Evolutionary conservation across 1,140 invertebrate genomes (phyloP).

Genomic region (Temnothorax longispinosus): DNA sequence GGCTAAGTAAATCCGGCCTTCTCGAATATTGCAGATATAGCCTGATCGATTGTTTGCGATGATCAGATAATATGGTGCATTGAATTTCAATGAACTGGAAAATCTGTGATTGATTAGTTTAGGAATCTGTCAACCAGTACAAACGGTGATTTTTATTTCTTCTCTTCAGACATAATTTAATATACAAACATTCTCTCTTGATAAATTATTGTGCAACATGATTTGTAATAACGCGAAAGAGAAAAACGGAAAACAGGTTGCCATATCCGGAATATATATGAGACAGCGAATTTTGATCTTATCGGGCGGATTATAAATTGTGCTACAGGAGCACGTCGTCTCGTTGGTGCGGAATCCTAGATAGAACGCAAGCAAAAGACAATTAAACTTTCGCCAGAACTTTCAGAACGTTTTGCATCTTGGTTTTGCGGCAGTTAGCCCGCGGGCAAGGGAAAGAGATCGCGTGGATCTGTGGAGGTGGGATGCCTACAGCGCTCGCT

Average conservation of each 20-base stretch:
- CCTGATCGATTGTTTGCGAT: neutral
- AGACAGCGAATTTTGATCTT: neutral
- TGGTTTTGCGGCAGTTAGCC: conserved; percentile 56
- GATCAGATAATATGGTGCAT: neutral
- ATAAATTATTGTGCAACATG: neutral
- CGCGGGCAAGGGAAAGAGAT: conserved; percentile 43
- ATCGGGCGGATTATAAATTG: conserved; percentile 30
- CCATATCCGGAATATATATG: neutral
- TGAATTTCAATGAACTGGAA: neutral
- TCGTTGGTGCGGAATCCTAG: conserved; percentile 28
- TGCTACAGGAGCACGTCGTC: neutral
- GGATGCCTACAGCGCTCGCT: conserved; percentile 62
- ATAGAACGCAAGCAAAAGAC: conserved; percentile 75
- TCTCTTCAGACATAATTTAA: neutral
- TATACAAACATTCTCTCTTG: neutral
- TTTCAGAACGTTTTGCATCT: conserved; percentile 74
- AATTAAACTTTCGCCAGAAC: conserved; percentile 81
- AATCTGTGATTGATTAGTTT: neutral
- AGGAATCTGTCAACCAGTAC: neutral
- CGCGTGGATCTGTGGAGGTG: conserved; percentile 38
- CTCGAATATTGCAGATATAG: conserved; percentile 32
- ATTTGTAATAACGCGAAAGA: neutral
- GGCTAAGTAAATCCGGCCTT: conserved; percentile 49
- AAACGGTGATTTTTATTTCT: neutral
- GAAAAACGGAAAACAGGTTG: neutral